phyloP scores from a whole-genome alignment of 2,888 invertebrate species.

The Ophion obscuratus region DNA sequence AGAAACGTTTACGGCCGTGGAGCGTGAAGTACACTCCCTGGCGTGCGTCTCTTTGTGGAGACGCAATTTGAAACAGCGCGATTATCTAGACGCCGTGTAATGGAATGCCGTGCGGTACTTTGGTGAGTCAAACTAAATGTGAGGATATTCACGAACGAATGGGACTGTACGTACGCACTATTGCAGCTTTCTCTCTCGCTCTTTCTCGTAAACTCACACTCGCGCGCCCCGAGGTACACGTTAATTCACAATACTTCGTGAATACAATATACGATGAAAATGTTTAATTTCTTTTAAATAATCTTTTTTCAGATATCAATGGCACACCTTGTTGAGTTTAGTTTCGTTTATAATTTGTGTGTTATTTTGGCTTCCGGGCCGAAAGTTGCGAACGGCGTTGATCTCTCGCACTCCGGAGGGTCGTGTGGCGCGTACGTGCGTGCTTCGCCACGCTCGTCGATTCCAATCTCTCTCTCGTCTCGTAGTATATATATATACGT shows the following conservation, averaged over 20 bases:
- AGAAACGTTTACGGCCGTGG: slow-evolving; percentile 41
- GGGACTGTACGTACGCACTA: slow-evolving; percentile 25
- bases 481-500: slow-evolving; percentile 15
- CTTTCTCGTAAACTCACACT: slow-evolving; percentile 20
- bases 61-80: slow-evolving; percentile 48
- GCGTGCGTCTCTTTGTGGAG: slow-evolving; percentile 4
- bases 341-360: slow-evolving; percentile 3
- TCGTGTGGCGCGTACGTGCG: slow-evolving; percentile 32
- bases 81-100: slow-evolving; percentile 54
- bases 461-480: slow-evolving; percentile 37
- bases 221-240: neutral
- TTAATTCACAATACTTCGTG: neutral
- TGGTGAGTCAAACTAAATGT: neutral
- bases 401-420: slow-evolving; percentile 18
- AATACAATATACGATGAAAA: slow-evolving; percentile 4
- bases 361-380: slow-evolving; percentile 31
- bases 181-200: slow-evolving; percentile 6
- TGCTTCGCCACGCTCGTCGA: slow-evolving; percentile 28
- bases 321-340: slow-evolving; percentile 45
- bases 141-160: slow-evolving; percentile 15
- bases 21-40: slow-evolving; percentile 61
- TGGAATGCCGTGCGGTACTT: slow-evolving; percentile 29
- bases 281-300: neutral
- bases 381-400: slow-evolving; percentile 27
- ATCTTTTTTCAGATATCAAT: slow-evolving; percentile 23